These are phyloP conservation scores for Bujurquina vittata DNA, from an alignment of 2,113 vertebrate genomes.

Conservation along the genomic window DNA sequence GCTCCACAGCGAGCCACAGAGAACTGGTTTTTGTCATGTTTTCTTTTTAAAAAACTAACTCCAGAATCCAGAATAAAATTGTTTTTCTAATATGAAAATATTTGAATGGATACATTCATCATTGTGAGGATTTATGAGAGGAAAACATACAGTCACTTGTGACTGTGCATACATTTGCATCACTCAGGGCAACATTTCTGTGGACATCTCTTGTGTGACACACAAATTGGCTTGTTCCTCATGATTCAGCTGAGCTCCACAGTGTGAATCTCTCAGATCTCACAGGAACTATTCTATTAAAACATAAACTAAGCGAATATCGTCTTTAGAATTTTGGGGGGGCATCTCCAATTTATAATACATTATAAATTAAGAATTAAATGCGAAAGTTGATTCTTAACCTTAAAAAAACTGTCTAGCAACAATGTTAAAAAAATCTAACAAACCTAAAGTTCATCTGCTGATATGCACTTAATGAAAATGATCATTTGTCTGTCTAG, in stretches of 20 bases:
- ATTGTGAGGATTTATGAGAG: conserved; percentile 34
- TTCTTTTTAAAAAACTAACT: conserved; percentile 45
- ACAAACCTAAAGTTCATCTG: too few relatives aligned
- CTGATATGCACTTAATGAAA: neutral
- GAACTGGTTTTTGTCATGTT: neutral
- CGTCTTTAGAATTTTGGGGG: neutral
- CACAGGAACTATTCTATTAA: accelerated
- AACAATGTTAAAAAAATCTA: too few relatives aligned
- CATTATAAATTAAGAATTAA: too few relatives aligned
- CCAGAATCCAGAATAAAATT: conserved; percentile 31
- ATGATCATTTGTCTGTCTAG: neutral
- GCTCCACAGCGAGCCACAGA: conserved; percentile 46
- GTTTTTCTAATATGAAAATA: conserved; percentile 51
- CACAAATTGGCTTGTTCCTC: neutral
- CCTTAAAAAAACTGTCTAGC: neutral
- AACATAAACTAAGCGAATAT: neutral
- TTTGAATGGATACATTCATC: conserved; percentile 46
- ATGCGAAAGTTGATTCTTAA: neutral
- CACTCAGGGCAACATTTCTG: conserved; percentile 4
- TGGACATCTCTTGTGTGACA: conserved; percentile 12
- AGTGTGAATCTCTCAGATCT: neutral
- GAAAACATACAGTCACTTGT: conserved; percentile 49
- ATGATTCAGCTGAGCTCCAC: neutral
- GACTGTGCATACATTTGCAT: conserved; percentile 63
- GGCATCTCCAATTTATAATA: neutral